Evolutionary conservation across 2,888 invertebrate genomes (phyloP), one percentile per base, ranked within the genome.

Genomic region (Brenthis ino): DNA sequence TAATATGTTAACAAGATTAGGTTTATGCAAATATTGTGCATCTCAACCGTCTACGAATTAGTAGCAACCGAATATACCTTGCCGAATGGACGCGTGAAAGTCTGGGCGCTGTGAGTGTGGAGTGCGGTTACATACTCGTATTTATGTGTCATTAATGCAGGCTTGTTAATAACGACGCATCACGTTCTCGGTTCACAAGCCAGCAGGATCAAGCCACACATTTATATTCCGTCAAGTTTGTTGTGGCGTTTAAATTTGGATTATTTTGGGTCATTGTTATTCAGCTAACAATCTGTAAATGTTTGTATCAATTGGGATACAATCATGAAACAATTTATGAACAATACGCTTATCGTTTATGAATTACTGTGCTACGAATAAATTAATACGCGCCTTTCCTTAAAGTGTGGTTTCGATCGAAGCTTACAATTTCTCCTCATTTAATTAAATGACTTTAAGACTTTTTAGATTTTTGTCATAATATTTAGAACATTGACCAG

Each of bases 101-200:
- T 82, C 81, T 81, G 64, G 57, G 64, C 69, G 64, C 68, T 67
- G 69, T 69, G 67, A 73, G 68, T 69, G 60, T 57, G 68, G 73
- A 73, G 73, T 73, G 77, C 74, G 78, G 79, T 77, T 76, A 80
- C 82, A 82, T 86, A 86, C 88, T 87, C 82, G 82, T 86, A 86
- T 88, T 87, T 86, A 88, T 88, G 85, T 85, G 86, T 89, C 85
- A 91, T 91, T 89, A 91, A 92, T 89, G 86, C 90, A 88, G 78
- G 85, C 78, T 81, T 87, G 85, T 88, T 91, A 91, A 89, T 89
- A 88, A 88, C 88, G 86, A 87, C 83, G 82, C 83, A 86, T 91
- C 92, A 93, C 93, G 93, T 93, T 88, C 83, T 80, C 85, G 84
- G 91, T 93, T 93, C 93, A 92, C 93, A 93, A 91, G 89, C 84